Conservation (phyloP, 2,797 vertebrate species). For the Smutsia temminckii region DNA sequence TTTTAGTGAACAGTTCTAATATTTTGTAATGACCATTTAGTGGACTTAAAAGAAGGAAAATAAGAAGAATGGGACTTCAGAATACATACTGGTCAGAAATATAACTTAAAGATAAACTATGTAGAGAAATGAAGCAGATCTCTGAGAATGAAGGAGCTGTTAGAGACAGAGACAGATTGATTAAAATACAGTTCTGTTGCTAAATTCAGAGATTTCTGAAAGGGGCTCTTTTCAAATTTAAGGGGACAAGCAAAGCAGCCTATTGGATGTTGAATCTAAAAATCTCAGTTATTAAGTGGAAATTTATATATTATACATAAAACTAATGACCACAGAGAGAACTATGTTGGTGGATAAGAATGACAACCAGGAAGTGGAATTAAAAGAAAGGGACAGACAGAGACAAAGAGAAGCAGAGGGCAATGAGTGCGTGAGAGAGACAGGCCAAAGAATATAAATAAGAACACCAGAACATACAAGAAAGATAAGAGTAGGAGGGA, state of each 20-base stretch:
- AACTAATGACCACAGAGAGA: not conserved
- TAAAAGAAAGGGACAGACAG: not conserved
- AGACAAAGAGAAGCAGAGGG: not conserved
- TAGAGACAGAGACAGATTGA: not conserved
- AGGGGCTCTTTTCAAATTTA: not conserved
- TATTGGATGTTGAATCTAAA: not conserved
- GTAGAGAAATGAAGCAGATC: not conserved
- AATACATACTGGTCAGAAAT: not conserved
- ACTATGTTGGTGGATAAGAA: not conserved
- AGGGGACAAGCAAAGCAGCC: not conserved
- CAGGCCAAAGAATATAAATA: not conserved
- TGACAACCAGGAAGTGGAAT: not conserved
- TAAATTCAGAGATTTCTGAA: not conserved
- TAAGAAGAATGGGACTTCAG: not conserved
- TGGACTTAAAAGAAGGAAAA: not conserved
- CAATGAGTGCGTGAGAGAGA: not conserved
- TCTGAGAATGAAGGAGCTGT: not conserved
- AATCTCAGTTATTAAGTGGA: not conserved
- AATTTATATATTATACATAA: not conserved
- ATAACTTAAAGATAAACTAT: not conserved
- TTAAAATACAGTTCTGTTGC: not conserved
- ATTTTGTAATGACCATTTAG: conserved; percentile 32
- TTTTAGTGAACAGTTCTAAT: conserved; percentile 2
- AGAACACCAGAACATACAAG: not conserved
- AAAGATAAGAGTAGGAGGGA: not conserved